These are phyloP conservation scores for Hypotaenidia okinawae DNA, from an alignment of 2,797 vertebrate species.

Conservation along the genomic window DNA sequence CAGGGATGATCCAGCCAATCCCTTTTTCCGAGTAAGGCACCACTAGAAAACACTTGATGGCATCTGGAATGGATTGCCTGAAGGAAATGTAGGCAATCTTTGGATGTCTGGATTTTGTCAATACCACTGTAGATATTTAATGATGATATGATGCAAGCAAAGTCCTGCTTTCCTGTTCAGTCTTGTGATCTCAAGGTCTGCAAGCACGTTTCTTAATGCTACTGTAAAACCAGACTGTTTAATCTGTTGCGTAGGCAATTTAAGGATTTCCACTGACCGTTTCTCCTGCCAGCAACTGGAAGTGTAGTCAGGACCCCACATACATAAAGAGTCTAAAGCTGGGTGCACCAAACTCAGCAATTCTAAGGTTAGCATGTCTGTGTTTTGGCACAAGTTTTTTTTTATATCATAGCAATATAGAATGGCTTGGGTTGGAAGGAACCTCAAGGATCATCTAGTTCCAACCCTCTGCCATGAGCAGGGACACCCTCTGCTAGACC, in stretches of 20 bases:
- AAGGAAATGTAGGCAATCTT: slow-evolving; percentile 1
- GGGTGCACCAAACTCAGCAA: not conserved
- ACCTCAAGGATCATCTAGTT: too few species aligned
- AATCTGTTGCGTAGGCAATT: not conserved
- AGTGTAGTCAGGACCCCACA: not conserved
- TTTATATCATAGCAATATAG: too few species aligned
- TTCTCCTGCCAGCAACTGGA: not conserved
- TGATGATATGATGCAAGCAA: not conserved
- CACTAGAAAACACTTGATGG: not conserved
- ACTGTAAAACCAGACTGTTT: not conserved
- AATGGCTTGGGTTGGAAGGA: too few species aligned
- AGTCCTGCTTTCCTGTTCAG: slow-evolving; percentile 14
- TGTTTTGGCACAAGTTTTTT: not conserved
- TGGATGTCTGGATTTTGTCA: slow-evolving; percentile 40
- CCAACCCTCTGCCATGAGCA: too few species aligned
- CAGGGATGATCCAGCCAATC: not conserved
- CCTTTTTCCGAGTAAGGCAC: not conserved
- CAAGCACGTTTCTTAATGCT: not conserved
- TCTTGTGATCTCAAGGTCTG: not conserved
- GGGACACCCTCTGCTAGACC: too few species aligned
- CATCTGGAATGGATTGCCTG: slow-evolving; percentile 24
- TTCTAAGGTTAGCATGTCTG: not conserved
- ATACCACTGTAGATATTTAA: not conserved
- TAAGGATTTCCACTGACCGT: not conserved
- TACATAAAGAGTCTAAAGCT: not conserved